These are phyloP conservation scores for Himalopsyche tibetana DNA, from an alignment of 2,888 invertebrate genomes.

Conservation along the genomic window DNA sequence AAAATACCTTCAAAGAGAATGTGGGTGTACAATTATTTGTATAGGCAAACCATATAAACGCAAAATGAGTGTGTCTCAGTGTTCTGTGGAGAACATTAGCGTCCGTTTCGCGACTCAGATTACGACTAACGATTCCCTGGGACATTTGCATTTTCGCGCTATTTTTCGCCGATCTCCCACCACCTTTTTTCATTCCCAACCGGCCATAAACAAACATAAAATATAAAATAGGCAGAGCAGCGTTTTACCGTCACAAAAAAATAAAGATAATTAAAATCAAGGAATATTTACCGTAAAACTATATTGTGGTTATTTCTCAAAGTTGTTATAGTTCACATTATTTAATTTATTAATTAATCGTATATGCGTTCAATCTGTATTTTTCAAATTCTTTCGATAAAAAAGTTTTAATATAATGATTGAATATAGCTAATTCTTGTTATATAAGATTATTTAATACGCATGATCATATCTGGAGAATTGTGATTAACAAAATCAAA, in stretches of 20 bases:
- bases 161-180: not conserved
- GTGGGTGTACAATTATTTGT: constrained; percentile 44
- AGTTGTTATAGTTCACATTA: too few relatives aligned
- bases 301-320: too few relatives aligned
- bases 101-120: constrained; percentile 60
- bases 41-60: constrained; percentile 52
- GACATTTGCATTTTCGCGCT: constrained; percentile 53
- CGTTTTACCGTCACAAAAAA: not conserved
- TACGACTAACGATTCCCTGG: constrained; percentile 61
- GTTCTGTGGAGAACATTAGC: constrained; percentile 54
- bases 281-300: too few relatives aligned
- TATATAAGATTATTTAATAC: too few relatives aligned
- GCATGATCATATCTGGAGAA: too few relatives aligned
- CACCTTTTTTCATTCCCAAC: constrained; percentile 18
- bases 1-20: constrained; percentile 26
- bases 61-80: constrained; percentile 56
- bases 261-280: not conserved
- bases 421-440: too few relatives aligned
- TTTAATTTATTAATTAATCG: too few relatives aligned
- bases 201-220: constrained; percentile 24
- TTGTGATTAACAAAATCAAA: too few relatives aligned
- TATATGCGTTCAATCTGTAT: too few relatives aligned
- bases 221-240: not conserved
- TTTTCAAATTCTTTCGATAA: too few relatives aligned
- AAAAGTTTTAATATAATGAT: too few relatives aligned